Conservation (phyloP, 2,797 vertebrate genomes). For the Esox masquinongy region DNA sequence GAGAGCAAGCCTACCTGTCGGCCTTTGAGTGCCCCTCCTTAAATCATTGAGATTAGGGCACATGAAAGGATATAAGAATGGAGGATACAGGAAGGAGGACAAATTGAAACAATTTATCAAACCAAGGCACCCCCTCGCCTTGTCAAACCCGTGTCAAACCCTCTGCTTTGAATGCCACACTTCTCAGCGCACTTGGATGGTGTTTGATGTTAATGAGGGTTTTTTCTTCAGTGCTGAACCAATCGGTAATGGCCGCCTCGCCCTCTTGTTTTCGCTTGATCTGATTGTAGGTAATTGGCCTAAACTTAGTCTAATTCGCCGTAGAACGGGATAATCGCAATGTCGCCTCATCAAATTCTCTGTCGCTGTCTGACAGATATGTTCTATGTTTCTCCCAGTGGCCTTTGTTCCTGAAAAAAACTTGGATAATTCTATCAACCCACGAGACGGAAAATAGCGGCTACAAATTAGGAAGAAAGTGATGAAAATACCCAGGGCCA, state of each 20-base stretch:
- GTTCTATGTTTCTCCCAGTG: conserved; percentile 3
- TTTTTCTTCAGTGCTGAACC: neutral
- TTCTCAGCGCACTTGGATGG: neutral
- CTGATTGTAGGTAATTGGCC: conserved; percentile 82
- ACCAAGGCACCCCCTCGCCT: too few species aligned
- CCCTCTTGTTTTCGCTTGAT: conserved; percentile 76
- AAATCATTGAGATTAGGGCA: too few species aligned
- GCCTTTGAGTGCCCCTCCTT: too few species aligned
- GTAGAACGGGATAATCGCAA: conserved; percentile 78
- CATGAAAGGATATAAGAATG: too few species aligned
- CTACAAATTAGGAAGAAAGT: neutral
- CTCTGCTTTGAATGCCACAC: too few species aligned
- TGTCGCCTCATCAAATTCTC: conserved; percentile 61
- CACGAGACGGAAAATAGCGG: neutral
- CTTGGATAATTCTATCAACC: conserved; percentile 9
- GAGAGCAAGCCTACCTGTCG: too few species aligned
- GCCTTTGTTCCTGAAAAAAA: neutral
- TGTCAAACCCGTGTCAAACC: too few species aligned
- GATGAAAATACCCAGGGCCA: neutral
- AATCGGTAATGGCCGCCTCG: conserved; percentile 12
- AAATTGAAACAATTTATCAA: too few species aligned
- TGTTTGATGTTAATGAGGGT: conserved; percentile 16
- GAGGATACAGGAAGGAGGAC: too few species aligned
- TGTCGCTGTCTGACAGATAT: neutral
- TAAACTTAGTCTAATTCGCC: conserved; percentile 84